phyloP scores from a whole-genome alignment of 2,797 vertebrate genomes.

The Malurus leucopterus region DNA sequence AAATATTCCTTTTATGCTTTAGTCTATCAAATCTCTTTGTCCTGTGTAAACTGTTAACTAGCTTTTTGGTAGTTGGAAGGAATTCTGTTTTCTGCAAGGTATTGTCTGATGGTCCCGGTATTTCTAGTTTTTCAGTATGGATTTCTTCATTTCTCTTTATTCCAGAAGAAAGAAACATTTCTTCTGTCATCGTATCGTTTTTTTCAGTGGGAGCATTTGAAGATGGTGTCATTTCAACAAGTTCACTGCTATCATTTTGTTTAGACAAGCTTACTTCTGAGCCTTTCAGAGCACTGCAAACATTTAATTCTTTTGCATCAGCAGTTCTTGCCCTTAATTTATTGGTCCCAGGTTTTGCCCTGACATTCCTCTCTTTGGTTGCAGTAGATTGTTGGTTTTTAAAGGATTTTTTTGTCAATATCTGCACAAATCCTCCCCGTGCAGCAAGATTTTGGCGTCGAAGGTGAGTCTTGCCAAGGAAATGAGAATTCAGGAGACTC shows the following conservation, averaged over 20 bases:
- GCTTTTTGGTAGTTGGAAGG: neutral
- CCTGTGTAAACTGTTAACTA: neutral
- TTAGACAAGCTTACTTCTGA: slow-evolving; percentile 19
- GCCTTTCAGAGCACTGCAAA: neutral
- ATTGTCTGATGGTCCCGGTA: slow-evolving; percentile 1
- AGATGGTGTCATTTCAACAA: slow-evolving; percentile 40
- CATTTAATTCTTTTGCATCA: slow-evolving; percentile 22
- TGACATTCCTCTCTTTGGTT: slow-evolving; percentile 33
- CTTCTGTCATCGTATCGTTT: neutral
- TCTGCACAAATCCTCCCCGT: slow-evolving; percentile 68
- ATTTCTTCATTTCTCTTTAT: neutral
- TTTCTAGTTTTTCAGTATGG: neutral
- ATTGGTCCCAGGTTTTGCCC: slow-evolving; percentile 25
- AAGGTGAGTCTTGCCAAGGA: slow-evolving; percentile 72
- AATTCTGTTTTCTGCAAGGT: neutral
- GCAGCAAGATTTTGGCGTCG: slow-evolving; percentile 70
- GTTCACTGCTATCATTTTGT: neutral
- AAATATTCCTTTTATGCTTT: slow-evolving; percentile 42
- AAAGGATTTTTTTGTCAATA: slow-evolving; percentile 61
- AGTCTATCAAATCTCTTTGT: neutral
- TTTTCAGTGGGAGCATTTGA: neutral
- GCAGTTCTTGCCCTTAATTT: slow-evolving; percentile 31
- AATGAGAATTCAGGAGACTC: slow-evolving; percentile 64
- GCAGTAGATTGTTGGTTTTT: slow-evolving; percentile 21
- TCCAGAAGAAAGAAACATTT: neutral